Base-by-base conservation (phyloP, 2,888 invertebrate species). In the Ophion costatus region DNA sequence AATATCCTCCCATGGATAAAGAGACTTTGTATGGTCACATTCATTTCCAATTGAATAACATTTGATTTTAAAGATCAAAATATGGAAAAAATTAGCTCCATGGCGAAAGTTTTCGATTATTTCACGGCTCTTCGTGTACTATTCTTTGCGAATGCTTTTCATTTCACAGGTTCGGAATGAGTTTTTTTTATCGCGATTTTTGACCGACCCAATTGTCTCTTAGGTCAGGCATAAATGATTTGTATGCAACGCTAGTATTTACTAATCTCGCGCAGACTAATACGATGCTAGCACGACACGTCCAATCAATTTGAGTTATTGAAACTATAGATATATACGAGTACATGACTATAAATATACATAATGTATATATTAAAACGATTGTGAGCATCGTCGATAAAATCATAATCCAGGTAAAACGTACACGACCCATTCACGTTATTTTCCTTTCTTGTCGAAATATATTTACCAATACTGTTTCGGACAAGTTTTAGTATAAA, bases 381-480 rank as follows among this genome's bases (percentile, higher is more conserved):
- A 63, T 51, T 74, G 69, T 22, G 59, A 59, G 22, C 22, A 67
- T 51, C 61, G 38, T 73, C 56, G 42, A 66, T 59, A 64, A 56
- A 79, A 81, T 59, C 69, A 66, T 51, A 71, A 75, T 57, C 45
- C 84, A 81, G 78, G 81, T 78, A 81, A 84, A 57, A 81, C 77
- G 63, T 75, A 57, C 14, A 70, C 63, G 67, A 75, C 75, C 67
- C 20, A 69, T 84, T 80, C 79, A 73, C 63, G 80, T 66, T 73
- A n/a, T 51, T 66, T 63, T 45, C 33, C 42, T 29, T 51, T 56
- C 57, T 17, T 24, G 22, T 51, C 14, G 9, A 59, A 59, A 22
- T 22, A 59, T 59, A 10, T 20, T n/a, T 5, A 0, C 33, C 24
- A 38, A 64, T 0, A 33, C 10, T 59, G 22, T 14, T 45, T 6